These are phyloP conservation scores for Pituophis catenifer DNA, from an alignment of 2,113 vertebrate genomes.

Conservation along the genomic window DNA sequence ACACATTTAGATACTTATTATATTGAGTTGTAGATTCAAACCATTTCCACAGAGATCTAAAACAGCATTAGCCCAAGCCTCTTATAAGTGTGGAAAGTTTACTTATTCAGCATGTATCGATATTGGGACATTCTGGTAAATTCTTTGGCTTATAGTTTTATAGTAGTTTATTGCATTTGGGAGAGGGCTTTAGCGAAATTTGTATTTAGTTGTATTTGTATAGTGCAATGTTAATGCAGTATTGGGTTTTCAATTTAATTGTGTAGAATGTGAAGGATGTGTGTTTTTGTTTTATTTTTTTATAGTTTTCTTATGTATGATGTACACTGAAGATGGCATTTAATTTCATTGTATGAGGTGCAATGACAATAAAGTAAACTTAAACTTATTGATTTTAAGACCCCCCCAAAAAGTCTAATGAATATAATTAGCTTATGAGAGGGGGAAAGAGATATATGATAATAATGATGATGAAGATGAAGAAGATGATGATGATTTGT, in stretches of 20 bases:
- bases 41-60: background rate
- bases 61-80: background rate
- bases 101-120: background rate
- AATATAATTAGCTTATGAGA: background rate
- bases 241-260: no score
- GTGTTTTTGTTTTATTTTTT: no score
- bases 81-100: background rate
- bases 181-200: background rate
- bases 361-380: no score
- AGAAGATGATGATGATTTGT: background rate
- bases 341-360: no score
- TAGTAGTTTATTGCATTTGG: no score
- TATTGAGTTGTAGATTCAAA: background rate
- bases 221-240: no score
- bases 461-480: background rate
- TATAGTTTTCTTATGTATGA: no score
- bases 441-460: background rate
- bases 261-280: no score
- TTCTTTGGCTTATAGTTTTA: background rate
- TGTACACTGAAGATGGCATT: no score
- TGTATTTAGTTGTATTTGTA: background rate
- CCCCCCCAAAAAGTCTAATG: background rate
- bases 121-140: background rate
- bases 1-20: constrained; percentile 8
- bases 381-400: background rate